These are phyloP conservation scores for Pemphredon lugubris DNA, from an alignment of 2,888 invertebrate genomes.

Conservation along the genomic window DNA sequence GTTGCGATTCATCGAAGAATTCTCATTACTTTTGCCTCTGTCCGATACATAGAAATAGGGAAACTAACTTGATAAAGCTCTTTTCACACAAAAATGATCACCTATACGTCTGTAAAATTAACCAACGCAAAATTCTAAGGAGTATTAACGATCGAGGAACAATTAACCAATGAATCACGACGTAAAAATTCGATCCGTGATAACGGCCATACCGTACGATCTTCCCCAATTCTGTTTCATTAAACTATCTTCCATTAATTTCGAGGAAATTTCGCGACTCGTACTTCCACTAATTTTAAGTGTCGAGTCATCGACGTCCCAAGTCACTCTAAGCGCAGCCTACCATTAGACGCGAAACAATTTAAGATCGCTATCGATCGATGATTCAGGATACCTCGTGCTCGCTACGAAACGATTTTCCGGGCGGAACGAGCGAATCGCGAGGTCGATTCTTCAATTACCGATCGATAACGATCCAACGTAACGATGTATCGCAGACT, in stretches of 20 bases:
- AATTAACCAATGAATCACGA: constrained; percentile 12
- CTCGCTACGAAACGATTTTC: constrained; percentile 22
- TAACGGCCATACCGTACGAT: constrained; percentile 11
- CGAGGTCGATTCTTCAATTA: constrained; percentile 37
- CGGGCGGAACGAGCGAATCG: neutral
- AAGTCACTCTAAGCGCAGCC: constrained; percentile 70
- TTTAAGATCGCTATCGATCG: constrained; percentile 54
- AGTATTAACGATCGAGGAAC: neutral
- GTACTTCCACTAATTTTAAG: constrained; percentile 68
- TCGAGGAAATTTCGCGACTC: constrained; percentile 35
- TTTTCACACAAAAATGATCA: neutral
- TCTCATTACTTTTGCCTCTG: too few relatives aligned
- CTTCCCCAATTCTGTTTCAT: constrained; percentile 3
- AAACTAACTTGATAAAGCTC: too few relatives aligned
- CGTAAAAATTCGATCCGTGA: constrained; percentile 23
- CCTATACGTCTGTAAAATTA: neutral
- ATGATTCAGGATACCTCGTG: constrained; percentile 46
- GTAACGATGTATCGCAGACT: constrained; percentile 69
- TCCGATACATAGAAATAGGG: too few relatives aligned
- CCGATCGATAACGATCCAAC: constrained; percentile 62
- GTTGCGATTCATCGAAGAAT: too few relatives aligned
- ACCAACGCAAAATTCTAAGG: too few relatives aligned
- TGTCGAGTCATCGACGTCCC: constrained; percentile 41
- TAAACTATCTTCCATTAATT: constrained; percentile 54
- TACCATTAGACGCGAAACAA: constrained; percentile 63